phyloP scores from a whole-genome alignment of 2,113 vertebrate genomes.

The Cinclus mexicanus region DNA sequence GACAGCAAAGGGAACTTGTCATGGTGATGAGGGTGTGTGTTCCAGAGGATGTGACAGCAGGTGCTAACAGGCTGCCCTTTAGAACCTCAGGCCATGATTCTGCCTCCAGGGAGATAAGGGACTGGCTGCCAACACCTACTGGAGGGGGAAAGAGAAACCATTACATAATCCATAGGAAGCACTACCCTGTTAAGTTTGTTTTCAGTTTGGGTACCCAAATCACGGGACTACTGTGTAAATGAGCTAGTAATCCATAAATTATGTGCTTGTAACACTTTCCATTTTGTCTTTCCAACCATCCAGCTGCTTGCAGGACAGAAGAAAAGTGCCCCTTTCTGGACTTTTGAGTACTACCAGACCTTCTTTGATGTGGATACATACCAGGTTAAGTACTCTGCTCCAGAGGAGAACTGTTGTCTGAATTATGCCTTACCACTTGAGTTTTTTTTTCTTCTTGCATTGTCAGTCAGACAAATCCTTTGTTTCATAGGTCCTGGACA shows the following conservation, averaged over 20 bases:
- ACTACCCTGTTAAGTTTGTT: background rate
- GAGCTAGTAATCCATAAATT: background rate
- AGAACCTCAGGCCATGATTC: background rate
- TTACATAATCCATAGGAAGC: background rate
- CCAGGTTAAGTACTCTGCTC: slow-evolving; percentile 75
- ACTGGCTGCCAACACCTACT: background rate
- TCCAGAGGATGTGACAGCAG: background rate
- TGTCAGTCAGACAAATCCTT: background rate
- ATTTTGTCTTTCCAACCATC: background rate
- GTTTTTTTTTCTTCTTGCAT: background rate
- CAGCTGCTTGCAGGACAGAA: slow-evolving; percentile 90
- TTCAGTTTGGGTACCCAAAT: background rate
- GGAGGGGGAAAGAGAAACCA: rapidly evolving
- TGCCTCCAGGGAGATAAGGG: background rate
- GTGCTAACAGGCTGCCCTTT: background rate
- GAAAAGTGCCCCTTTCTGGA: slow-evolving; percentile 94
- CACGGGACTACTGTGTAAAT: background rate
- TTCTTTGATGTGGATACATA: slow-evolving; percentile 94
- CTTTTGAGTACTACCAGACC: slow-evolving; percentile 94
- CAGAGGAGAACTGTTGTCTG: background rate
- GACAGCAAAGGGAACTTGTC: background rate
- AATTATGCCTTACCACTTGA: background rate
- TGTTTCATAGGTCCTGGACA: slow-evolving; percentile 85
- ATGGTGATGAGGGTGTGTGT: rapidly evolving
- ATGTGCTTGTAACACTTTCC: background rate